Evolutionary conservation across 2,797 vertebrate species (phyloP).

Genomic region (Perodicticus potto): DNA sequence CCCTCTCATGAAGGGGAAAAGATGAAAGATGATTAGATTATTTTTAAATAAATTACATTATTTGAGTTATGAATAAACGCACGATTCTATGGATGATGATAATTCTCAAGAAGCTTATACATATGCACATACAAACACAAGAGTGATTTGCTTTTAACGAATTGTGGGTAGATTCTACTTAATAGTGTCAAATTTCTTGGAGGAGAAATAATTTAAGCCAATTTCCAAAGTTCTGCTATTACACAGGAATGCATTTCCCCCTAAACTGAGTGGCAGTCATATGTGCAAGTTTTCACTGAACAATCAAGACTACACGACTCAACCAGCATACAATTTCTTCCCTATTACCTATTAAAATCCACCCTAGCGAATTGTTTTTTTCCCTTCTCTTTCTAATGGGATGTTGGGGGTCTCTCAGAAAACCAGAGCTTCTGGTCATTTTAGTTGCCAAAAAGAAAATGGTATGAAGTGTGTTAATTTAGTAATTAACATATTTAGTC

Average conservation of each 20-base stretch:
- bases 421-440: not conserved
- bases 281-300: not conserved
- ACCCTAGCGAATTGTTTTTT: not conserved
- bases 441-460: not conserved
- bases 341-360: not conserved
- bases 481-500: not conserved
- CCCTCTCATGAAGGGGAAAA: too few species aligned
- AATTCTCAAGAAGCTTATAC: slow-evolving; percentile 1
- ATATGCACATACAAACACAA: not conserved
- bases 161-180: not conserved
- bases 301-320: not conserved
- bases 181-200: not conserved
- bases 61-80: not conserved
- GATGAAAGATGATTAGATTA: not conserved
- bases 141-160: not conserved
- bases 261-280: not conserved
- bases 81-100: not conserved
- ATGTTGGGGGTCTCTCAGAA: not conserved
- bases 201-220: slow-evolving; percentile 40
- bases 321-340: not conserved
- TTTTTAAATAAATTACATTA: not conserved
- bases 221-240: not conserved
- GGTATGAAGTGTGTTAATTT: not conserved
- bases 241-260: not conserved
- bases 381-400: not conserved